These are phyloP conservation scores for Tenebrosternarchus preto DNA, from an alignment of 2,113 vertebrate species.

Conservation along the genomic window DNA sequence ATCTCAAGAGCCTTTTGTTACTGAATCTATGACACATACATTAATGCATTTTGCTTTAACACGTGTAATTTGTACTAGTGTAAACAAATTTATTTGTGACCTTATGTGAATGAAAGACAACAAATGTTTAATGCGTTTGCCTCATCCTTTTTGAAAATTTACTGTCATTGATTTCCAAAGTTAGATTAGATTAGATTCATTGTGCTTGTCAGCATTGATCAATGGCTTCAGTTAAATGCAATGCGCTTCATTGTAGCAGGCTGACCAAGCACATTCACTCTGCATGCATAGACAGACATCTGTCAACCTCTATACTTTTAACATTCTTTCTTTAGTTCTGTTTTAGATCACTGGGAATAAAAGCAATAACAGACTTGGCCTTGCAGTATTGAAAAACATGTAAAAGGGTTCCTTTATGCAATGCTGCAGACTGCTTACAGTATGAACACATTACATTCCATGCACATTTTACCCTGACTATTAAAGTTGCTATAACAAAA, in stretches of 20 bases:
- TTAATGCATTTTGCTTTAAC: not conserved
- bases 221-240: conserved; percentile 40
- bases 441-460: conserved; percentile 30
- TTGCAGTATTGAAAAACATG: not conserved
- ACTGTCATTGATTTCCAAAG: conserved; percentile 32
- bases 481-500: conserved; percentile 31
- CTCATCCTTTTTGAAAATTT: conserved; percentile 31
- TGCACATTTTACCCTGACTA: conserved; percentile 39
- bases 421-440: conserved; percentile 19
- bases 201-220: conserved; percentile 31
- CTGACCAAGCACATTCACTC: conserved; percentile 7
- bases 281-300: conserved; percentile 34
- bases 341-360: conserved; percentile 20
- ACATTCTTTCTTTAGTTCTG: conserved; percentile 5
- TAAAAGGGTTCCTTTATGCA: not conserved
- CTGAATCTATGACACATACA: not conserved
- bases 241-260: conserved; percentile 39
- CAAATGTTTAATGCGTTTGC: conserved; percentile 2
- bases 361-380: not conserved
- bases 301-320: conserved; percentile 19
- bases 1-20: not conserved
- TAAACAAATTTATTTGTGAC: not conserved
- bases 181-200: conserved; percentile 6
- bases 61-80: not conserved
- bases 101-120: not conserved